phyloP scores from a whole-genome alignment of 1,140 invertebrate genomes.

The Halesus radiatus region DNA sequence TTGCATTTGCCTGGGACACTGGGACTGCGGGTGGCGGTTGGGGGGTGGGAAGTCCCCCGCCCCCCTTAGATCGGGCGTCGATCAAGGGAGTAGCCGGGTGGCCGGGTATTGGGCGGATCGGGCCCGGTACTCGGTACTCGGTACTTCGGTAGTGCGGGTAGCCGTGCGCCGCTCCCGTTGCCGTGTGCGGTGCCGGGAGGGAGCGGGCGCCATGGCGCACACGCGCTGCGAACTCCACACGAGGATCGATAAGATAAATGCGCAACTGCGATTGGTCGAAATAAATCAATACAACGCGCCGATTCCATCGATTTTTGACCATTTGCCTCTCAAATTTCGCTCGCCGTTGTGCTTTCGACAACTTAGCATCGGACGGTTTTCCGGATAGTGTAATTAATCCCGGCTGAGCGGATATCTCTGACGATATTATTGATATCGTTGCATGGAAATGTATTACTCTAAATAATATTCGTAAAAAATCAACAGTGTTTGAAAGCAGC shows the following conservation, averaged over 20 bases:
- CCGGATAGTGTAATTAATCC: too few species aligned
- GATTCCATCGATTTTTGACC: constrained; percentile 54
- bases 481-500: too few species aligned
- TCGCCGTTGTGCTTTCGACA: neutral
- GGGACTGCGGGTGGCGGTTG: too few species aligned
- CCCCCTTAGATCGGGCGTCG: constrained; percentile 5
- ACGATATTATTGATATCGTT: too few species aligned
- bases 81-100: neutral
- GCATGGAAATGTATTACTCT: too few species aligned
- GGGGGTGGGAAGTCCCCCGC: neutral
- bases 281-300: constrained; percentile 55
- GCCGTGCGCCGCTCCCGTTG: neutral
- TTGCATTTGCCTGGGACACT: too few species aligned
- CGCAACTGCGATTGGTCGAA: constrained; percentile 56
- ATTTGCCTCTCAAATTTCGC: constrained; percentile 9
- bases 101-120: neutral
- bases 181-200: constrained; percentile 2
- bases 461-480: too few species aligned
- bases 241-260: constrained; percentile 59
- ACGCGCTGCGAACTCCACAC: constrained; percentile 32
- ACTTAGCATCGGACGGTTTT: too few species aligned
- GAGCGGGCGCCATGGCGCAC: constrained; percentile 38
- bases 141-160: too few species aligned
- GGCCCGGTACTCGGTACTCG: too few species aligned
- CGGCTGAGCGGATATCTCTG: too few species aligned